A percentile compares a stretch with the other conserved stretches of the same genome.
These are phyloP conservation scores for Aurelia sp. DNA, from an alignment of 30 jellyfish, hydroid and myxozoan species.

Conservation along the genomic window DNA sequence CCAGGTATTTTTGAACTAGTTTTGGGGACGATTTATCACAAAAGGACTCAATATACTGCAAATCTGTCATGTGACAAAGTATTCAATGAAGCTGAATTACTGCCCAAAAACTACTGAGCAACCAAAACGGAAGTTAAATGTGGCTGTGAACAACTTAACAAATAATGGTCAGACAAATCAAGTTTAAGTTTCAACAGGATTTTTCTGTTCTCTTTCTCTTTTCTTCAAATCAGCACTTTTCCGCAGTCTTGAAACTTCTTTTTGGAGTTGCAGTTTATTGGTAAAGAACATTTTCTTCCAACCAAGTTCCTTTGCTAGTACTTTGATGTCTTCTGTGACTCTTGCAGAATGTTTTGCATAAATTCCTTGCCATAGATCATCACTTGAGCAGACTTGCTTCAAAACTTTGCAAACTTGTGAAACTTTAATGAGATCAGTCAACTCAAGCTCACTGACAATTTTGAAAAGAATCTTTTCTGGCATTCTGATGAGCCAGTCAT, in stretches of 20 bases:
- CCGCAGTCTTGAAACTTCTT: conserved; percentile 85
- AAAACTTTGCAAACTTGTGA: conserved; percentile 71
- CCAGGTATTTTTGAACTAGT: too few relatives aligned
- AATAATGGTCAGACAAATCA: not conserved
- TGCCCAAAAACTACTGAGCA: too few relatives aligned
- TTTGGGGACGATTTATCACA: too few relatives aligned
- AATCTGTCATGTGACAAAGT: too few relatives aligned
- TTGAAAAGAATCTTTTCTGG: conserved; percentile 62
- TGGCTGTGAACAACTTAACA: not conserved
- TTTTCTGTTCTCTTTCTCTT: conserved; percentile 21
- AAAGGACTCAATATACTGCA: too few relatives aligned
- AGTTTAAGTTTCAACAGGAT: too few relatives aligned
- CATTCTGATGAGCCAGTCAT: conserved; percentile 89
- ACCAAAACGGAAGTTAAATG: too few relatives aligned
- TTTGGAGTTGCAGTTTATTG: conserved; percentile 82
- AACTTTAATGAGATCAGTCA: conserved; percentile 63
- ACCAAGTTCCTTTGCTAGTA: conserved; percentile 73
- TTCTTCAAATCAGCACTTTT: conserved; percentile 66
- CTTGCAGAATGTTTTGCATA: conserved; percentile 48
- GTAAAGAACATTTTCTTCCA: conserved; percentile 90
- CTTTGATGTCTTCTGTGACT: conserved; percentile 52
- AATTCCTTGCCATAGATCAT: conserved; percentile 75
- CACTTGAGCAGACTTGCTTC: conserved; percentile 67
- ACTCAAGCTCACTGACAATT: conserved; percentile 59
- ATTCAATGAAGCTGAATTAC: too few relatives aligned